A percentile compares a stretch with the other conserved stretches of the same genome.
These are phyloP conservation scores for Leptinotarsa juncta DNA, from an alignment of 2,888 invertebrate species.

Conservation along the genomic window DNA sequence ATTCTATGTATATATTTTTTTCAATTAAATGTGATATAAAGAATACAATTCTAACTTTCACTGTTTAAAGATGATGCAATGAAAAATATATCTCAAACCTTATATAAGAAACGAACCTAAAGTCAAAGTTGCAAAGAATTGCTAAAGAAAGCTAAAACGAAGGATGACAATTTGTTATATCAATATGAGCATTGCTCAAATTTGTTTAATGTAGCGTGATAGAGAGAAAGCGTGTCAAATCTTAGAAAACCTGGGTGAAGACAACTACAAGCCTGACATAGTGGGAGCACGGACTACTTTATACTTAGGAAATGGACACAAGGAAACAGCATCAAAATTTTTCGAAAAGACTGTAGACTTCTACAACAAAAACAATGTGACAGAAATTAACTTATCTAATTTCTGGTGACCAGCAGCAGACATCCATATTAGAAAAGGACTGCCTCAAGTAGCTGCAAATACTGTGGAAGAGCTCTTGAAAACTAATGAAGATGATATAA, in stretches of 20 bases:
- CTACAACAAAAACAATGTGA: conserved; percentile 81
- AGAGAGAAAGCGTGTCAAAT: conserved; percentile 78
- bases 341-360: conserved; percentile 88
- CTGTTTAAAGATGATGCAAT: too few relatives aligned
- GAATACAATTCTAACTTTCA: neutral
- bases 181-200: conserved; percentile 81
- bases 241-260: conserved; percentile 76
- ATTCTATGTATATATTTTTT: neutral
- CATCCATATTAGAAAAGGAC: conserved; percentile 83
- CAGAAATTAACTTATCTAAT: conserved; percentile 73
- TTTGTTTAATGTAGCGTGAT: conserved; percentile 80
- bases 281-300: conserved; percentile 89
- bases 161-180: conserved; percentile 70
- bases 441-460: conserved; percentile 80
- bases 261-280: conserved; percentile 80
- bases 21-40: neutral
- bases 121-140: conserved; percentile 76
- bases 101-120: conserved; percentile 62
- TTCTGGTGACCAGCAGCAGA: conserved; percentile 90
- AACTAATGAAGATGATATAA: conserved; percentile 81
- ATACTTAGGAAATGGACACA: conserved; percentile 82
- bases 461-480: conserved; percentile 84
- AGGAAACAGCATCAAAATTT: conserved; percentile 79
- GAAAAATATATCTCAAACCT: too few relatives aligned
- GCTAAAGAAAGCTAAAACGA: conserved; percentile 70